Conservation (phyloP, 2,797 vertebrate species). For the Anguilla anguilla region DNA sequence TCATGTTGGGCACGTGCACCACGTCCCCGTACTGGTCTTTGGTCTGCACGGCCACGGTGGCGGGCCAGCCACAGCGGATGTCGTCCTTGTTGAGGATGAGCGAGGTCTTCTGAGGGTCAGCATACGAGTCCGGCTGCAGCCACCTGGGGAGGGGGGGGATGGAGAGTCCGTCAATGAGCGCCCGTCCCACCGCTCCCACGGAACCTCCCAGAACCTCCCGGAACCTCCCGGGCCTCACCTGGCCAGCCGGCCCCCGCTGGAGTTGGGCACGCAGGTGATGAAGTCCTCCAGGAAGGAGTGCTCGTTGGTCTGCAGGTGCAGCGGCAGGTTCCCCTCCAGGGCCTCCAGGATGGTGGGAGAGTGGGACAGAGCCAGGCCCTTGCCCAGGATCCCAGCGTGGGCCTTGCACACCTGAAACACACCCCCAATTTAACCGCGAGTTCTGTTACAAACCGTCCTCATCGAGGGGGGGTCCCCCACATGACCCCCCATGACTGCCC, state of each 20-base stretch:
- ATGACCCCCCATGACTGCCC: neutral
- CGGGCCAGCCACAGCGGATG: slow-evolving; percentile 96
- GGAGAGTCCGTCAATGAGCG: neutral
- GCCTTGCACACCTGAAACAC: slow-evolving; percentile 88
- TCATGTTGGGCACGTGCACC: slow-evolving; percentile 98
- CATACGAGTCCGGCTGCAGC: slow-evolving; percentile 98
- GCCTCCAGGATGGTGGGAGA: slow-evolving; percentile 96
- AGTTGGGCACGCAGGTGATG: slow-evolving; percentile 92
- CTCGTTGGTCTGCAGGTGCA: slow-evolving; percentile 97
- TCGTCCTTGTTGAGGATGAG: slow-evolving; percentile 97
- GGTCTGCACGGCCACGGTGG: slow-evolving; percentile 94
- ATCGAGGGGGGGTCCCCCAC: neutral
- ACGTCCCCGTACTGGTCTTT: slow-evolving; percentile 99
- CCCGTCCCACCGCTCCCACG: neutral
- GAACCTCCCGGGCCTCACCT: slow-evolving; percentile 69
- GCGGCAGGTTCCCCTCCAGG: slow-evolving; percentile 91
- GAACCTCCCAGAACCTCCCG: neutral
- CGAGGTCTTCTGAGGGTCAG: slow-evolving; percentile 97
- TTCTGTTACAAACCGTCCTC: neutral
- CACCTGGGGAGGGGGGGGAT: slow-evolving; percentile 72
- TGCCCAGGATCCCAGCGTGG: slow-evolving; percentile 94
- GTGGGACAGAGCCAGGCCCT: slow-evolving; percentile 93
- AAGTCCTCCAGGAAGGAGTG: slow-evolving; percentile 98
- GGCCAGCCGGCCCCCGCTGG: slow-evolving; percentile 94
- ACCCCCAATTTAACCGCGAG: neutral